Evolutionary conservation across 2,113 vertebrate species (phyloP).

Genomic region (Ancistrus triradiatus): DNA sequence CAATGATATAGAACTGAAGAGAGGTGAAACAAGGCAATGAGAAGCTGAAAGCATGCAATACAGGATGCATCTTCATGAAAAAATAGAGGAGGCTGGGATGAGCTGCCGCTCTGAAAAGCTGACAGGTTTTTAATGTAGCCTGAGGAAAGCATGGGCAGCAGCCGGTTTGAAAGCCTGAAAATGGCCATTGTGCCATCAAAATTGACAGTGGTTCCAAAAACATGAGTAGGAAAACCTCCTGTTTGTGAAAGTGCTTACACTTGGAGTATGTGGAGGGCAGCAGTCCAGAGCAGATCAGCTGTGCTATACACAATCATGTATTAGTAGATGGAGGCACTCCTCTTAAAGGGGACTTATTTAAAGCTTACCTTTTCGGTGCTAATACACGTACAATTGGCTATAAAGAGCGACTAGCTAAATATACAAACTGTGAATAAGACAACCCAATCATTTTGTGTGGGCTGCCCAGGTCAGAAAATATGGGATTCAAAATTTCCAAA

Average conservation of each 20-base stretch:
- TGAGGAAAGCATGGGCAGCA: neutral
- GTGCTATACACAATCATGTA: too few relatives aligned
- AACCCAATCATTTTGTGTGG: too few relatives aligned
- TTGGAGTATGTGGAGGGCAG: conserved; percentile 1
- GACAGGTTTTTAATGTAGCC: conserved; percentile 25
- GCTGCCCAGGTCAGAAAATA: too few relatives aligned
- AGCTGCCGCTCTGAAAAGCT: conserved; percentile 18
- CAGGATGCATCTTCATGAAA: conserved; percentile 7
- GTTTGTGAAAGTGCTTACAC: conserved; percentile 8
- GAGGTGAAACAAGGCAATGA: neutral
- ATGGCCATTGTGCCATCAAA: conserved; percentile 11
- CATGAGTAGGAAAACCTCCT: neutral
- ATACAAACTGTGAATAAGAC: too few relatives aligned
- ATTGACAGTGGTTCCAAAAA: conserved; percentile 19
- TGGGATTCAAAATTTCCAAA: too few relatives aligned
- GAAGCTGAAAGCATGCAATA: conserved; percentile 16
- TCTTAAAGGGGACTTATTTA: too few relatives aligned
- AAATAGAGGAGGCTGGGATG: conserved; percentile 13
- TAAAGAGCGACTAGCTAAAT: too few relatives aligned
- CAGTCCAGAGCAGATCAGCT: conserved; percentile 16
- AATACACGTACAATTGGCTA: too few relatives aligned
- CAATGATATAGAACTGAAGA: neutral
- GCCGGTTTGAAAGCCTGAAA: conserved; percentile 17
- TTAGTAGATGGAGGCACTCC: too few relatives aligned
- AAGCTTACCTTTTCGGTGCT: too few relatives aligned